Base-by-base conservation (phyloP, 2,888 invertebrate species). In the Dryobotodes eremita region DNA sequence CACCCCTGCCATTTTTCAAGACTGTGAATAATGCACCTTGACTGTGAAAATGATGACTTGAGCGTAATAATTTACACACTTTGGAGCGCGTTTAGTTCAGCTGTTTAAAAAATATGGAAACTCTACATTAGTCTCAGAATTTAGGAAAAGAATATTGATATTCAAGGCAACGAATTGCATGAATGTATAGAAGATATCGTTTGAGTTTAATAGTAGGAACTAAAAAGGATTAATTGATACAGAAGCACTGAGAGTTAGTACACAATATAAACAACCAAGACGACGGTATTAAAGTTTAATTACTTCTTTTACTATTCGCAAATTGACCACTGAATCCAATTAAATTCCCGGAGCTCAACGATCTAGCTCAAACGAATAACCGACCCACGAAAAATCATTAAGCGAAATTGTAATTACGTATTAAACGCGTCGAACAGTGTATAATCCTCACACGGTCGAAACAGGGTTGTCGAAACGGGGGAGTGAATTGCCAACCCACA, bases 401-500 rank as follows among this genome's bases (percentile, higher is more conserved):
- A 85, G 84, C 83, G 82, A 88, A 86, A 86, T 89, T 86, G 83
- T 84, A 84, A 89, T 88, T 85, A 89, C 81, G 83, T 86, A 90
- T 88, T 86, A 86, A 88, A 89, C 83, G 89, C 86, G 83, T 84
- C 69, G 80, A 84, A 83, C 86, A 80, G 76, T 86, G 50, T 73
- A 82, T 87, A 89, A 89, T 91, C 90, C 91, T 89, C 91, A 91
- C 90, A 90, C 91, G 84, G 74, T 80, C 74, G 66, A 77, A 84
- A 78, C 86, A 88, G 89, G 86, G 86, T 80, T 85, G 82, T 82
- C 74, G 84, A 91, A 92, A 91, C 85, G 91, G 90, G 94, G 95
- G 94, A 94, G 92, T 93, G 91, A 94, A 94, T 92, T 90, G 90
- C 90, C 92, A 89, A 89, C 88, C 92, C 90, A 86, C 83, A 79